phyloP scores from a whole-genome alignment of 2,113 vertebrate genomes.

The Eidolon helvum region DNA sequence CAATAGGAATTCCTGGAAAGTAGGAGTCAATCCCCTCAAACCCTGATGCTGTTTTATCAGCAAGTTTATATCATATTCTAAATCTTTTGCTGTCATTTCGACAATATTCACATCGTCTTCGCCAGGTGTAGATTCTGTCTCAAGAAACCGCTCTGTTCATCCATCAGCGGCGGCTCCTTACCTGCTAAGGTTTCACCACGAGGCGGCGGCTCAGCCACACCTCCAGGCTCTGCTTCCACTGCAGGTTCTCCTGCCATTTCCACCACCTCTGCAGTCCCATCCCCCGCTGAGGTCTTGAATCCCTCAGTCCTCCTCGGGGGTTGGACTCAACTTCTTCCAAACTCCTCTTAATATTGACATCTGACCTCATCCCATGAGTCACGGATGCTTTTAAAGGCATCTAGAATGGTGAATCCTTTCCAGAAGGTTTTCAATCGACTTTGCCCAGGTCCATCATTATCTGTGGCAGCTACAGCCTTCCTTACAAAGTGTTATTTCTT shows the following conservation, averaged over 20 bases:
- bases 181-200: rapidly evolving
- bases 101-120: background rate
- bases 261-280: background rate
- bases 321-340: background rate
- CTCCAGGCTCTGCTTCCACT: background rate
- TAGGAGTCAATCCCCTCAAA: background rate
- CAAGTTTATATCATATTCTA: background rate
- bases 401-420: background rate
- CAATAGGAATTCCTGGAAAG: background rate
- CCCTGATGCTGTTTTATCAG: background rate
- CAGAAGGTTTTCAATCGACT: background rate
- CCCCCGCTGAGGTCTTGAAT: background rate
- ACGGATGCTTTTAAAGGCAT: background rate
- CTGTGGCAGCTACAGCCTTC: background rate
- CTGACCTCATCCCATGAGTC: background rate
- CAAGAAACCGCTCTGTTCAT: background rate
- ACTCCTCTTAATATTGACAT: background rate
- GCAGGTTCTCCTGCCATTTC: background rate
- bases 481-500: background rate
- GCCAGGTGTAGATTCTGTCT: background rate
- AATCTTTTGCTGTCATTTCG: background rate
- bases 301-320: background rate
- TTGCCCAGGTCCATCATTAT: background rate
- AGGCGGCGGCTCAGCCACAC: background rate
- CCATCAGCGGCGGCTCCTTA: background rate